Conservation (phyloP, 1,140 invertebrate genomes). For the Zaprionus lachaisei region DNA sequence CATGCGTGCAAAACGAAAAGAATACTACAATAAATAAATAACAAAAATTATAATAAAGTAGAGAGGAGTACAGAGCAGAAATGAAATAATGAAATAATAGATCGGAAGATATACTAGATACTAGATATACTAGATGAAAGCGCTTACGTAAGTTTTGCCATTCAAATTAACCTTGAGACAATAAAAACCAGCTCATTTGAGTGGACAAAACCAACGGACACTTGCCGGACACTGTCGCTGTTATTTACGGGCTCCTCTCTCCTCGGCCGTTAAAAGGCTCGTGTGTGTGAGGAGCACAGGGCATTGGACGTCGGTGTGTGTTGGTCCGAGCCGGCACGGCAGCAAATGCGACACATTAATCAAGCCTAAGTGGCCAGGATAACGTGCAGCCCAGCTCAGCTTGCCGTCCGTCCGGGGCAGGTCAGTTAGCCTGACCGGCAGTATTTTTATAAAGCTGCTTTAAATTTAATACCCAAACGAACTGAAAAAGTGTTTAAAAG, state of each 20-base stretch:
- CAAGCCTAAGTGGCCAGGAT: slow-evolving; percentile 76
- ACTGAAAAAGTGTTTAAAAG: neutral
- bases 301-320: slow-evolving; percentile 6
- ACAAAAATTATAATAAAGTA: slow-evolving; percentile 57
- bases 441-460: slow-evolving; percentile 14
- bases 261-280: neutral
- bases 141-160: slow-evolving; percentile 70
- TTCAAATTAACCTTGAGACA: slow-evolving; percentile 81
- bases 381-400: slow-evolving; percentile 54
- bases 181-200: slow-evolving; percentile 60
- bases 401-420: slow-evolving; percentile 3
- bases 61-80: slow-evolving; percentile 2
- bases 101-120: slow-evolving; percentile 6
- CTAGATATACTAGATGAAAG: slow-evolving; percentile 21
- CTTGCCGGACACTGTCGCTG: slow-evolving; percentile 1
- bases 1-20: slow-evolving; percentile 6
- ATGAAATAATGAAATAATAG: slow-evolving; percentile 2
- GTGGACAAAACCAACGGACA: slow-evolving; percentile 10
- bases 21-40: slow-evolving; percentile 15
- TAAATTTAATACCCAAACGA: slow-evolving; percentile 28
- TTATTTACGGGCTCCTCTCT: slow-evolving; percentile 35
- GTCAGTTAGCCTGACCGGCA: slow-evolving; percentile 29
- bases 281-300: neutral
- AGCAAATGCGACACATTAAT: slow-evolving; percentile 71
- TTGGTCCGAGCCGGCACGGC: slow-evolving; percentile 19